Conservation (phyloP, 1,140 invertebrate genomes). For the Drosophila saltans region DNA sequence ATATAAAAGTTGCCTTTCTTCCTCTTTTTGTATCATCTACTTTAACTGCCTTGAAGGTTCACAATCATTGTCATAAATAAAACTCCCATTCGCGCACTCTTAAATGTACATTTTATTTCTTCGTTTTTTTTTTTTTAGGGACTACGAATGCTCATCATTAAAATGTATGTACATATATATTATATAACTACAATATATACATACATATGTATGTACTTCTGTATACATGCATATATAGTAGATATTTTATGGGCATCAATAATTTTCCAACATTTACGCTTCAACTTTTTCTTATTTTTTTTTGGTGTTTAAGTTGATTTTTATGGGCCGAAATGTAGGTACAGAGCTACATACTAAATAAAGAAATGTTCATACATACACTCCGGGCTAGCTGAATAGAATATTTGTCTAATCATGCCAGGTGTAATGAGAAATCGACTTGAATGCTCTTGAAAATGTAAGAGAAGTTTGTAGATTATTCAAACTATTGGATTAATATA, state of each 20-base stretch:
- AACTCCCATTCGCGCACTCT: neutral
- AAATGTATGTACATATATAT: constrained; percentile 7
- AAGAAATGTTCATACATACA: too few relatives aligned
- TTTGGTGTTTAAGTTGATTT: constrained; percentile 14
- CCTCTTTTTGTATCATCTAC: neutral
- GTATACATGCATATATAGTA: neutral
- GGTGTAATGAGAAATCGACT: too few relatives aligned
- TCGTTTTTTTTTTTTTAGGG: neutral
- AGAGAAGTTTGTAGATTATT: too few relatives aligned
- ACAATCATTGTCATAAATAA: constrained; percentile 11
- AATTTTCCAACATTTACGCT: constrained; percentile 15
- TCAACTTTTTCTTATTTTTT: neutral
- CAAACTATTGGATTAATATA: too few relatives aligned
- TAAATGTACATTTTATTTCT: constrained; percentile 1
- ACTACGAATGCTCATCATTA: constrained; percentile 7
- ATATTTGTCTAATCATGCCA: too few relatives aligned
- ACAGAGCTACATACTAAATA: neutral
- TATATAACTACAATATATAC: neutral
- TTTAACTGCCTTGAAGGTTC: neutral
- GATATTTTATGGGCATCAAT: constrained; percentile 15
- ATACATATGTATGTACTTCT: constrained; percentile 17
- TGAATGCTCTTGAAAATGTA: too few relatives aligned
- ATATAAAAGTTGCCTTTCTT: neutral
- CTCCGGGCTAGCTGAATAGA: too few relatives aligned
- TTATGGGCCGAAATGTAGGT: constrained; percentile 1